Evolutionary conservation across 2,888 invertebrate genomes (phyloP).

Genomic region (Stratiomys singularior): DNA sequence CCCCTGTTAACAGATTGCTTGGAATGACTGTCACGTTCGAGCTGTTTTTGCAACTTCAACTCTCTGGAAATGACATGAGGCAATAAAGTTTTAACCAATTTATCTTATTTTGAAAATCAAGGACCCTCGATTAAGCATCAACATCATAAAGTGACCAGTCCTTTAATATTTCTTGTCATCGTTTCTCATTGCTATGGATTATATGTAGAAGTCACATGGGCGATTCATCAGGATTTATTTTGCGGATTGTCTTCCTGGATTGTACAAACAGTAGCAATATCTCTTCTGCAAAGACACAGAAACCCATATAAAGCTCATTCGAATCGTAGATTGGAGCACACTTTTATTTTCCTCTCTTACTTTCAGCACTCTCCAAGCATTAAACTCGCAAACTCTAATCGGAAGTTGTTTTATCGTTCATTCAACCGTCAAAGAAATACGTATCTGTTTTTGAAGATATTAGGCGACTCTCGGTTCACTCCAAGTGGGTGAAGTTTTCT

Average conservation of each 20-base stretch:
- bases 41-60: no score
- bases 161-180: not conserved
- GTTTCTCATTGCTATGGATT: not conserved
- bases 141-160: no score
- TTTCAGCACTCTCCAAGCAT: not conserved
- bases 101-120: no score
- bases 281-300: not conserved
- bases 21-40: no score
- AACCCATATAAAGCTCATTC: not conserved
- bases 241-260: not conserved
- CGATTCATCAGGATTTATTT: not conserved
- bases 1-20: no score
- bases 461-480: not conserved
- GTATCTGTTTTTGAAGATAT: not conserved
- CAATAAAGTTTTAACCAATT: no score
- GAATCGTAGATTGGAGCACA: not conserved
- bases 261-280: not conserved
- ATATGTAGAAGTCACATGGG: not conserved
- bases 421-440: not conserved
- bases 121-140: no score
- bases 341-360: not conserved
- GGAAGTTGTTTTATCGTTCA: conserved; percentile 16
- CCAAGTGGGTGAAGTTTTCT: conserved; percentile 8
- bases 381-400: not conserved
- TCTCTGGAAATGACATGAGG: no score